Base-by-base conservation (phyloP, 2,797 vertebrate genomes). In the Propithecus deckenii region DNA sequence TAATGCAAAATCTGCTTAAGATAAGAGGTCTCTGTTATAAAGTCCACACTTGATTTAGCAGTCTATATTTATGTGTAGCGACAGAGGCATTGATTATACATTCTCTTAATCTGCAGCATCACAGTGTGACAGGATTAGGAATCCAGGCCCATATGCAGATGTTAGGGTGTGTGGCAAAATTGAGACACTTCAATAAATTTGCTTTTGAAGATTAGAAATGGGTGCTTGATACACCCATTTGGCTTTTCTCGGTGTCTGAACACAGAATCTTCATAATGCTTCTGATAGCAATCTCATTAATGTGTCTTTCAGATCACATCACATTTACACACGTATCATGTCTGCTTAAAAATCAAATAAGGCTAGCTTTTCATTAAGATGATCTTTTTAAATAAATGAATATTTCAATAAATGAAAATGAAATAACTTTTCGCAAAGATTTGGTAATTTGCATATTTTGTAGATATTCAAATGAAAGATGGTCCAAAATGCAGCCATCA, bases 71-170 rank as follows among this genome's bases (percentile, higher is more conserved):
- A 98, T 98, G 97, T 97, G 97, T 95, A 97, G 97, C 67, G 97
- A 98, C 98, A 98, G 88, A 96, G 95, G 79, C 97, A 98, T 98
- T 98, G 98, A 98, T 98, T 98, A 99, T 98, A 97, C 98, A 98
- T 98, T 98, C 98, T 97, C 97, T 97, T 99, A 98, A 99, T 99
- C 98, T 98, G 97, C 91, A 98, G 97, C 96, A 96, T 97, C 97
- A 96, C 96, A 97, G 98, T 98, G 97, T 98, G 98, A 97, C 97
- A 97, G 97, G 98, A 98, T 98, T 98, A 99, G 95, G 97, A 98
- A 98, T 98, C 97, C 72, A 89, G 96, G 91, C 97, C 97, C 98
- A 98, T 98, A 98, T 98, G 98, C 98, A 97, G 98, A 98, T 97
- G 97, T 98, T 78, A 97, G 98, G 96, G 94, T 96, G 95, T 97